These are phyloP conservation scores for Darevskia mixta DNA, from an alignment of 2,797 vertebrate genomes.

Conservation along the genomic window DNA sequence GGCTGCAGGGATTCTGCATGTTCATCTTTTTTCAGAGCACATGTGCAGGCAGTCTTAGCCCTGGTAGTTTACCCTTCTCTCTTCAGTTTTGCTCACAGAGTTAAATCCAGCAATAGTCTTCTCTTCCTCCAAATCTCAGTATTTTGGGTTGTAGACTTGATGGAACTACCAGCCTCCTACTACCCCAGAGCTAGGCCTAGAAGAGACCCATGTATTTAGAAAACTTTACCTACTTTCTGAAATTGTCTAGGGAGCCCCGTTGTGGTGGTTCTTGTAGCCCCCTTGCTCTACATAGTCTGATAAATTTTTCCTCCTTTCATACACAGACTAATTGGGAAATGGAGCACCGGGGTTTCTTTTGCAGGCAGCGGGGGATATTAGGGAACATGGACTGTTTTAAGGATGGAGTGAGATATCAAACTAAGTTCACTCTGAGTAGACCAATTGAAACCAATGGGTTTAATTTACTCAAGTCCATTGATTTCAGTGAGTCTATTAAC, in stretches of 20 bases:
- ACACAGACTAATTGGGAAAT: not conserved
- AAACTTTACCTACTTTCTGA: too few relatives aligned
- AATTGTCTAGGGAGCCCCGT: not conserved
- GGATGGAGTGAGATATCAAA: too few relatives aligned
- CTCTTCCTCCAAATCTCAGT: not conserved
- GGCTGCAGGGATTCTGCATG: not conserved
- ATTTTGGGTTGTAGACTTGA: not conserved
- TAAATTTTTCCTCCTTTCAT: not conserved
- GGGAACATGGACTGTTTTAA: too few relatives aligned
- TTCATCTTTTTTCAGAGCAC: not conserved
- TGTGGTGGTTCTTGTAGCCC: not conserved
- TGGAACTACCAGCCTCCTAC: not conserved
- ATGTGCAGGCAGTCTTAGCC: not conserved
- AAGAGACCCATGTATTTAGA: too few relatives aligned
- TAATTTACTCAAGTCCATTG: too few relatives aligned
- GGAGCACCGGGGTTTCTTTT: not conserved
- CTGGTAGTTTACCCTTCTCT: too few relatives aligned
- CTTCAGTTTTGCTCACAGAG: not conserved
- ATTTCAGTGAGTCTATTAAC: too few relatives aligned
- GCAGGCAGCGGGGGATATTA: not conserved
- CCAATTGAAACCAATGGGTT: too few relatives aligned
- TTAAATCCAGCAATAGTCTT: not conserved
- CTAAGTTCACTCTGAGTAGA: too few relatives aligned
- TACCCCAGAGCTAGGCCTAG: not conserved
- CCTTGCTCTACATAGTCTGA: not conserved